Percentiles rank a stretch among this genome's conserved stretches.
Conservation (phyloP, 2,113 vertebrate genomes). For the Cepphus grylle region DNA sequence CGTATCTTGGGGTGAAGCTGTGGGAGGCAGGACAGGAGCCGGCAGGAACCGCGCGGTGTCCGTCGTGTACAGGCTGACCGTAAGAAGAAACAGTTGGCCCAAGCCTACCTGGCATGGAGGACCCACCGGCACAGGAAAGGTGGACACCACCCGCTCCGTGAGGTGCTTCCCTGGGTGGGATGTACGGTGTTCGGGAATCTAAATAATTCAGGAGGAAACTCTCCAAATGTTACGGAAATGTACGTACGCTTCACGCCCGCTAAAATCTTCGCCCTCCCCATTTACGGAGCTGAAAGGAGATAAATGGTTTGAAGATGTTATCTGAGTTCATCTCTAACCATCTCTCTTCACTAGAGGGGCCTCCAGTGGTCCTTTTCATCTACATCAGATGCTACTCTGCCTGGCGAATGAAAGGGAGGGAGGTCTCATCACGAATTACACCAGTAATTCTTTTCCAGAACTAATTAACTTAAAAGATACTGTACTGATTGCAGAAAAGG, state of each 20-base stretch:
- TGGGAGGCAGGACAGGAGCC: not conserved
- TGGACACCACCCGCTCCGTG: fast-evolving
- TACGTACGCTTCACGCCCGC: fast-evolving
- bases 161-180: not conserved
- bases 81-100: fast-evolving
- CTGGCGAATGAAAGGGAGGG: conserved; percentile 20
- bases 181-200: fast-evolving
- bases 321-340: not conserved
- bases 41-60: fast-evolving
- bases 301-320: not conserved
- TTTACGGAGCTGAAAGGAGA: not conserved
- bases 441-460: conserved; percentile 50
- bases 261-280: not conserved
- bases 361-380: conserved; percentile 63
- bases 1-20: fast-evolving
- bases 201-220: not conserved
- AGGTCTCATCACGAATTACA: conserved; percentile 9
- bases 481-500: conserved; percentile 54
- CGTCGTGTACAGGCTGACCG: fast-evolving
- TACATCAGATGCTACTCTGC: conserved; percentile 39
- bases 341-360: conserved; percentile 19
- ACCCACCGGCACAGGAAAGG: not conserved
- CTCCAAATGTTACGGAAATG: not conserved
- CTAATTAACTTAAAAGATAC: conserved; percentile 61
- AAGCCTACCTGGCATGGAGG: not conserved